Conservation (phyloP, 2,888 invertebrate genomes). For the Choreutis nemorana region DNA sequence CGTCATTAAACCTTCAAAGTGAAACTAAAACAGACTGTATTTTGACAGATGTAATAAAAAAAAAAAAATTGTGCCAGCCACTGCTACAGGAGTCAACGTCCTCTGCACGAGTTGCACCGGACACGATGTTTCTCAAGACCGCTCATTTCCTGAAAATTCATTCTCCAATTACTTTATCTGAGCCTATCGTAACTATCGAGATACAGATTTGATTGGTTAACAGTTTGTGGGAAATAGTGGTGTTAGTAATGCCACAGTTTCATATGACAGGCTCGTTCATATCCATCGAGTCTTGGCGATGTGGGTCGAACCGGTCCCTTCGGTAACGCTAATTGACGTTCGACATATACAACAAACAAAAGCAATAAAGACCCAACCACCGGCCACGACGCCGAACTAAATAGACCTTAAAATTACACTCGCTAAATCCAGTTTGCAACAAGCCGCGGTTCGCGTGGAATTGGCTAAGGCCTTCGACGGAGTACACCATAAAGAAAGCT, state of each 20-base stretch:
- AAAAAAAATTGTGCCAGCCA: too few species aligned
- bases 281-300: conserved; percentile 30
- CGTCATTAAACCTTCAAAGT: too few species aligned
- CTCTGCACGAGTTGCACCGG: too few species aligned
- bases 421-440: conserved; percentile 33
- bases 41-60: too few species aligned
- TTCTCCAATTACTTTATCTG: too few species aligned
- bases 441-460: conserved; percentile 23
- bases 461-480: conserved; percentile 35
- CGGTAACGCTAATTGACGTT: conserved; percentile 50
- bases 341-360: conserved; percentile 27
- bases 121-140: too few species aligned
- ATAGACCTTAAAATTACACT: conserved; percentile 20
- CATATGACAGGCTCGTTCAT: conserved; percentile 25
- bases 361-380: conserved; percentile 23
- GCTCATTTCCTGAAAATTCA: too few species aligned
- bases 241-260: conserved; percentile 23
- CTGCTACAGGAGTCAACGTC: too few species aligned
- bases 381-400: conserved; percentile 14
- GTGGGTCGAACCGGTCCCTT: conserved; percentile 41
- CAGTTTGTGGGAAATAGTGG: conserved; percentile 21
- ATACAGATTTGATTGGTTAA: too few species aligned
- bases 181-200: too few species aligned
- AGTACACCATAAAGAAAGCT: conserved; percentile 33
- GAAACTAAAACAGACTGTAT: too few species aligned